Conservation (phyloP, 1,140 invertebrate genomes). For the Tetraneura akinire region DNA sequence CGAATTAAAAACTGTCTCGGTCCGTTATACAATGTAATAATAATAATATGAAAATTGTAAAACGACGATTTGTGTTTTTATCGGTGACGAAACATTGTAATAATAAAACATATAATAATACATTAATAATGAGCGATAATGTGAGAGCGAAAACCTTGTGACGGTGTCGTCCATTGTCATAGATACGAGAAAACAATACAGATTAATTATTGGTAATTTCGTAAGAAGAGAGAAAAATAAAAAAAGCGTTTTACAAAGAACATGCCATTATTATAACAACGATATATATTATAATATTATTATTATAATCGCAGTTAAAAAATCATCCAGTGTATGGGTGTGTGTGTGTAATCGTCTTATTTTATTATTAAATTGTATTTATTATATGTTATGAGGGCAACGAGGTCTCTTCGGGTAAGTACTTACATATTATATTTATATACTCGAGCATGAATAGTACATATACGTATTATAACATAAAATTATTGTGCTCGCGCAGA, state of each 20-base stretch:
- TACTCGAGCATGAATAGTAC: neutral
- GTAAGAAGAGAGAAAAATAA: neutral
- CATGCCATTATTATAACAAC: neutral
- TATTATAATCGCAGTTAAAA: neutral
- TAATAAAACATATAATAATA: too few relatives aligned
- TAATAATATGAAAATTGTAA: neutral
- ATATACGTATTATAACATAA: neutral
- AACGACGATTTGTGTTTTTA: neutral
- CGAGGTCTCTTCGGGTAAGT: neutral
- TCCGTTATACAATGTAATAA: too few relatives aligned
- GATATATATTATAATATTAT: neutral
- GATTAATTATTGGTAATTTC: slow-evolving; percentile 27
- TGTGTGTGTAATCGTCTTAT: neutral
- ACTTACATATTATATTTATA: neutral
- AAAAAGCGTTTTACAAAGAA: neutral
- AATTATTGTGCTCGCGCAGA: neutral
- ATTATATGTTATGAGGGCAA: slow-evolving; percentile 26
- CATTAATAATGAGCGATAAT: too few relatives aligned
- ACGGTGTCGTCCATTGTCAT: neutral
- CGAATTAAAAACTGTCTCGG: too few relatives aligned
- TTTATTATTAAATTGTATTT: neutral
- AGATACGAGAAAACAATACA: neutral
- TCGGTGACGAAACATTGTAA: too few relatives aligned
- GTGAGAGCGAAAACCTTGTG: neutral
- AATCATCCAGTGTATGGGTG: neutral